A percentile compares a stretch with the other conserved stretches of the same genome.
phyloP scores from a whole-genome alignment of 2,888 invertebrate genomes.

The Hyposoter dolosus region DNA sequence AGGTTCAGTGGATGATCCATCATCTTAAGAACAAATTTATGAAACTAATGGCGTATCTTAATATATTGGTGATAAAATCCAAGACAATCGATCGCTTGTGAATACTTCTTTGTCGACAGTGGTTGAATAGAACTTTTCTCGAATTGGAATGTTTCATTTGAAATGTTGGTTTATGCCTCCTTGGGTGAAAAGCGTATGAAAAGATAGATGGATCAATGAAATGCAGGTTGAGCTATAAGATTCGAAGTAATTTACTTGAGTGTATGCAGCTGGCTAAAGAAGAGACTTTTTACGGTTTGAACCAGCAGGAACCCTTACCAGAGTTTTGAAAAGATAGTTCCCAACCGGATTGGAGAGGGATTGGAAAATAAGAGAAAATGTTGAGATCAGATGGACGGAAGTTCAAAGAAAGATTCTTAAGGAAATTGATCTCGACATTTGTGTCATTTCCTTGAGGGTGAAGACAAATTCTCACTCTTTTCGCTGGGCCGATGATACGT shows the following conservation, averaged over 20 bases:
- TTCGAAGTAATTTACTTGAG: conserved; percentile 38
- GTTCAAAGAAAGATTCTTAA: conserved; percentile 32
- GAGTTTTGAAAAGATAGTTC: neutral
- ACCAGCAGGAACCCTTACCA: neutral
- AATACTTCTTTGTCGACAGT: neutral
- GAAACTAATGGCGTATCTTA: neutral
- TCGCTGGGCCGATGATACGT: conserved; percentile 56
- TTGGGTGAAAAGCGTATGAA: neutral
- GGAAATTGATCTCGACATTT: conserved; percentile 69
- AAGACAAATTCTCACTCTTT: conserved; percentile 57
- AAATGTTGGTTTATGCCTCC: neutral
- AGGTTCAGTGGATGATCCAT: too few species aligned
- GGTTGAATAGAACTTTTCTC: neutral
- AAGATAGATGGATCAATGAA: conserved; percentile 18
- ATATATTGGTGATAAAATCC: neutral
- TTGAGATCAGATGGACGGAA: conserved; percentile 30
- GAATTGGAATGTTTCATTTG: neutral
- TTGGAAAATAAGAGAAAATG: neutral
- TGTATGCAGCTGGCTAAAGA: conserved; percentile 8
- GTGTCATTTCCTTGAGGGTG: conserved; percentile 24
- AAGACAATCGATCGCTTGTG: neutral
- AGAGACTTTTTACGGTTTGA: conserved; percentile 8
- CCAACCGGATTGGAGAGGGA: conserved; percentile 4
- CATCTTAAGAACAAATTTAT: neutral
- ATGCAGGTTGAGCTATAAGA: neutral